Base-by-base conservation (phyloP, 1,140 invertebrate species). In the Whitmania pigra region DNA sequence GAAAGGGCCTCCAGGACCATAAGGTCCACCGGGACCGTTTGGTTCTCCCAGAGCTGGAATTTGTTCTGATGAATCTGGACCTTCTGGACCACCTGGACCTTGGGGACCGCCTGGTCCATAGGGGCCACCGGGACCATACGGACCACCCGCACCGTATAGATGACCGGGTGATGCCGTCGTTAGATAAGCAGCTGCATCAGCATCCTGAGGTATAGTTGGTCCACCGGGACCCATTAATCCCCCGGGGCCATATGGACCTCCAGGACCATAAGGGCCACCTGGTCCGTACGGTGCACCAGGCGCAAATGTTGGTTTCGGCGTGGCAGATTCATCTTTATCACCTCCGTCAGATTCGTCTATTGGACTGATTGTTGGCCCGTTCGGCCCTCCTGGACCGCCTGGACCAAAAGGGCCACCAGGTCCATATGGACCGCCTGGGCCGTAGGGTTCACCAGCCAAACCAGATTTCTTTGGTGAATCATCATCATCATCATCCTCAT, bases 391-490 rank as follows among this genome's bases (percentile, higher is more conserved):
- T 63, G 22, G 57, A 63, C 57, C 57, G 29, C 57, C 57, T 1
- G 57, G 57, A 17, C 57, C 57, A 15, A 5, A n/a, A 7, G 6
- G 29, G 1, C 11, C 57, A 63, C 29, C 57, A 25, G 57, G 57
- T 25, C n/a, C n/a, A 22, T 60, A 27, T 60, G n/a, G 55, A 60
- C 55, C 55, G 17, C 55, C 55, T n/a, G 55, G 55, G 27, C 55
- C 55, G 27, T n/a, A 60, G 4, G n/a, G 27, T 22, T 60, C 55
- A 60, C 27, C 55, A 22, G 40, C 5, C 13, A 49, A 49, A 49
- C 29, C 29, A 63, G 22, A 25, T 63, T 31, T 63, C 57, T 63
- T 31, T 25, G 57, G 57, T 25, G 57, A 22, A 17, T 63, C 57
- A n/a, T 57, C 25, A 57, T 57, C 54, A 5, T 25, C 25, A 57